These are phyloP conservation scores for Rhabdomys dilectus DNA, from an alignment of 2,113 vertebrate genomes.

Conservation along the genomic window DNA sequence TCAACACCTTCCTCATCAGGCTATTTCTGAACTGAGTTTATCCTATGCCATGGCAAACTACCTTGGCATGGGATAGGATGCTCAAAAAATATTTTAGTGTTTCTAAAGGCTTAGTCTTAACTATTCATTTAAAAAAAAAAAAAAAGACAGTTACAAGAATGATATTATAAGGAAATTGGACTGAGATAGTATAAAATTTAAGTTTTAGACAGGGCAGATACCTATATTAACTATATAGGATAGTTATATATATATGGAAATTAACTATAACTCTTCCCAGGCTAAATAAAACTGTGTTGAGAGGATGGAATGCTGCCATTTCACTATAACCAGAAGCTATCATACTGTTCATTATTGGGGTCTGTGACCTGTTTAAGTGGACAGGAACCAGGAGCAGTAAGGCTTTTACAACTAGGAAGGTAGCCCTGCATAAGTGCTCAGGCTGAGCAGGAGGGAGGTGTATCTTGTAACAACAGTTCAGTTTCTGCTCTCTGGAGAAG, in stretches of 20 bases:
- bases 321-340: neutral
- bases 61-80: neutral
- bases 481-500: neutral
- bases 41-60: neutral
- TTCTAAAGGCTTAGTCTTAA: slow-evolving; percentile 35
- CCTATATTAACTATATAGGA: too few relatives aligned
- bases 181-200: neutral
- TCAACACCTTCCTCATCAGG: neutral
- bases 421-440: neutral
- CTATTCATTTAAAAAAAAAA: neutral
- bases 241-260: too few relatives aligned
- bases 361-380: neutral
- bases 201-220: neutral
- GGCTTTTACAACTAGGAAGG: neutral
- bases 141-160: neutral
- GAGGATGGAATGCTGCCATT: neutral
- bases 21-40: neutral
- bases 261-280: neutral
- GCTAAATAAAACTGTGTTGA: neutral
- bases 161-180: slow-evolving; percentile 7
- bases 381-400: neutral
- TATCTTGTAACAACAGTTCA: neutral
- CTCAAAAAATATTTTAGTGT: slow-evolving; percentile 13
- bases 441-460: neutral
- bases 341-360: neutral